Evolutionary conservation across 2,888 invertebrate genomes (phyloP).

Genomic region (Helleia helle): DNA sequence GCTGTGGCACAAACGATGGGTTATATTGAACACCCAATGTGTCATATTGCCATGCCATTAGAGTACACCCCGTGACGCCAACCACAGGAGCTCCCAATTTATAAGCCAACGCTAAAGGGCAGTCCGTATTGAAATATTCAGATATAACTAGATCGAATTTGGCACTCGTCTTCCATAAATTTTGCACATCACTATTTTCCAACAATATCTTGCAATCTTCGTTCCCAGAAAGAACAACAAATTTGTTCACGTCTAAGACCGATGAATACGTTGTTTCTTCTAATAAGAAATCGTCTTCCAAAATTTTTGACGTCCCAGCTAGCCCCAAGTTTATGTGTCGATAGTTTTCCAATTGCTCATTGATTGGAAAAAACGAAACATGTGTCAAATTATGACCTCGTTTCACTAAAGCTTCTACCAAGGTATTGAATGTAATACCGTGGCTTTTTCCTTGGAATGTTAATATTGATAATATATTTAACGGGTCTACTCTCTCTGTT

Average conservation of each 20-base stretch:
- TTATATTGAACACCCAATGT: slow-evolving; percentile 72
- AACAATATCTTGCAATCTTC: slow-evolving; percentile 28
- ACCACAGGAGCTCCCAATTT: slow-evolving; percentile 76
- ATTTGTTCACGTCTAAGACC: not conserved
- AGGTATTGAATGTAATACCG: slow-evolving; percentile 75
- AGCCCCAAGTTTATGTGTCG: slow-evolving; percentile 68
- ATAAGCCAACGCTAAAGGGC: slow-evolving; percentile 77
- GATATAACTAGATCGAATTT: slow-evolving; percentile 79
- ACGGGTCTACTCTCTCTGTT: slow-evolving; percentile 19
- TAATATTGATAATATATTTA: slow-evolving; percentile 76
- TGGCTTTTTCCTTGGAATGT: slow-evolving; percentile 80
- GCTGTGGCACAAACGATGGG: slow-evolving; percentile 71
- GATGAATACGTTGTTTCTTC: not conserved
- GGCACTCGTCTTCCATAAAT: slow-evolving; percentile 41
- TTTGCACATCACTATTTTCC: slow-evolving; percentile 41
- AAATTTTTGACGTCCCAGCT: slow-evolving; percentile 14
- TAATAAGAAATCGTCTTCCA: not conserved
- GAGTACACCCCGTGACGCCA: slow-evolving; percentile 65
- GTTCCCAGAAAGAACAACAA: not conserved
- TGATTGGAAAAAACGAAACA: slow-evolving; percentile 75
- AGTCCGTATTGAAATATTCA: slow-evolving; percentile 82
- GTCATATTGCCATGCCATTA: slow-evolving; percentile 73
- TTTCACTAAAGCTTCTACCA: slow-evolving; percentile 71
- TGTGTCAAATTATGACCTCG: slow-evolving; percentile 80
- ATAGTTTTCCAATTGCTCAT: slow-evolving; percentile 64